Evolutionary conservation across 2,888 invertebrate species (phyloP).

Genomic region (Drosophila prolongata): DNA sequence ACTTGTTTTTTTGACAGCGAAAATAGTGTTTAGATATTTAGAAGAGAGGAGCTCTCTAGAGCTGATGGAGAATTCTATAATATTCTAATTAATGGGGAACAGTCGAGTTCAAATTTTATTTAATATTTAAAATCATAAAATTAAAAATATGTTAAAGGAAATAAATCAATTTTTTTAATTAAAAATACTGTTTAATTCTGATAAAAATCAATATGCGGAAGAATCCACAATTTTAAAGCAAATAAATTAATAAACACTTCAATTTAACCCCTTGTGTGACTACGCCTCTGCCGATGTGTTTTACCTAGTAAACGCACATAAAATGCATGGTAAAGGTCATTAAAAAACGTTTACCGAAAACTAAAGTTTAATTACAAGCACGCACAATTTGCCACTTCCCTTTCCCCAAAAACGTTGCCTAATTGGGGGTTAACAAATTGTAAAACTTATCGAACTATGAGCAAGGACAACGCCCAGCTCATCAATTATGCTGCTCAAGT

Average conservation of each 20-base stretch:
- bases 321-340: conserved; percentile 24
- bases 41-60: not conserved
- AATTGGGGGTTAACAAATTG: conserved; percentile 57
- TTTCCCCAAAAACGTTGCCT: conserved; percentile 51
- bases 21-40: not conserved
- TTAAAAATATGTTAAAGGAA: too few species aligned
- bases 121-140: too few species aligned
- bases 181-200: too few species aligned
- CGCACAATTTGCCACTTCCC: conserved; percentile 36
- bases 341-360: conserved; percentile 46
- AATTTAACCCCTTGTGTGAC: not conserved
- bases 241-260: not conserved
- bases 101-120: too few species aligned
- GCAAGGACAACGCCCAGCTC: conserved; percentile 51
- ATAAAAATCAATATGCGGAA: too few species aligned
- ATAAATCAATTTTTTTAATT: too few species aligned
- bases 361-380: conserved; percentile 56
- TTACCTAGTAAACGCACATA: conserved; percentile 13
- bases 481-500: conserved; percentile 60
- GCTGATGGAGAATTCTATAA: not conserved
- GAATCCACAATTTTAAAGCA: not conserved
- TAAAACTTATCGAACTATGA: conserved; percentile 60
- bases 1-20: not conserved
- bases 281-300: not conserved
- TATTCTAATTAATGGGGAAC: too few species aligned